Conservation (phyloP, 2,888 invertebrate species). For the Drosophila nr. fundita region DNA sequence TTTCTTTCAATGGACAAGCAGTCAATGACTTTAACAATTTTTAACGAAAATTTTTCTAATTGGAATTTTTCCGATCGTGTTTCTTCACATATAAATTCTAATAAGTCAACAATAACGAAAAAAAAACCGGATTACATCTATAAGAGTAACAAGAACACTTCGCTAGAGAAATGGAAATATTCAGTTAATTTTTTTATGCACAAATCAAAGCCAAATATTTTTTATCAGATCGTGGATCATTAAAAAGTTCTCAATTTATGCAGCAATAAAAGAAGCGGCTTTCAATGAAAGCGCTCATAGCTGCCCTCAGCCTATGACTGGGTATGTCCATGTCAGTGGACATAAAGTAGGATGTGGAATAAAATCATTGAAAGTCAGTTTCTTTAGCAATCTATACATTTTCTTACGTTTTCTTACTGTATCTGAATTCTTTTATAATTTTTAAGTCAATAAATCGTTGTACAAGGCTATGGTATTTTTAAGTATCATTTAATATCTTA, state of each 20-base stretch:
- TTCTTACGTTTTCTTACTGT: neutral
- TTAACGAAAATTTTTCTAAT: too few species aligned
- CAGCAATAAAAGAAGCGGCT: neutral
- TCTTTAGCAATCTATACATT: neutral
- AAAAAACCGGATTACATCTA: neutral
- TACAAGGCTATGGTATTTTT: conserved; percentile 8
- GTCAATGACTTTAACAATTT: neutral
- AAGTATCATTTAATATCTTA: conserved; percentile 39
- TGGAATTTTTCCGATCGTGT: neutral
- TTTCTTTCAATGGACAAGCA: too few species aligned
- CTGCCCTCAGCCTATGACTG: neutral
- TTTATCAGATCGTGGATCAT: neutral
- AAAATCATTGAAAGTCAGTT: neutral
- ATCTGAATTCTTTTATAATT: neutral
- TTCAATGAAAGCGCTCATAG: neutral
- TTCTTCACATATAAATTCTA: neutral
- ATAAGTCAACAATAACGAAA: neutral
- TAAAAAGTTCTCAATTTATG: neutral
- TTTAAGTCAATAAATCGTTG: neutral
- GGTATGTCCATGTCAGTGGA: neutral
- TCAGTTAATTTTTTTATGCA: neutral
- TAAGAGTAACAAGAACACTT: neutral
- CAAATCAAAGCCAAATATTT: neutral
- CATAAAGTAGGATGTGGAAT: neutral
- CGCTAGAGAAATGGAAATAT: neutral